Conservation (phyloP, 2,113 vertebrate species). For the Pyrgilauda ruficollis region DNA sequence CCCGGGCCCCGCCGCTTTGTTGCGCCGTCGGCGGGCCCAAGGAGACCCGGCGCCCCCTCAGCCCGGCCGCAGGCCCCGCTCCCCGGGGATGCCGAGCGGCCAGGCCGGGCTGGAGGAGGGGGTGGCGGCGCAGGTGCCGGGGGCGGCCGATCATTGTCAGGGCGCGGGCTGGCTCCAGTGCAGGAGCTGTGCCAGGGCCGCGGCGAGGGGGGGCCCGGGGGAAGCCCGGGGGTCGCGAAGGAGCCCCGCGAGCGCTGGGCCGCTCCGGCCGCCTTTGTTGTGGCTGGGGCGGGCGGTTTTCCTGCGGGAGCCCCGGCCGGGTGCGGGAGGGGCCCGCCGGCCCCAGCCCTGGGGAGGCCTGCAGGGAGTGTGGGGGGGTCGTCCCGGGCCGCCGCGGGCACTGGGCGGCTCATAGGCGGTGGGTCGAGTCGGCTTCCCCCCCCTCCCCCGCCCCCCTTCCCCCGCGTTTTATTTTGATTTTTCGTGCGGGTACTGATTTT, state of each 20-base stretch:
- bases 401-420: not conserved
- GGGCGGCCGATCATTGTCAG: not conserved
- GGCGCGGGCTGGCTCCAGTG: not conserved
- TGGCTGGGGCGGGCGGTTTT: not conserved
- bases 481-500: not conserved
- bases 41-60: not conserved
- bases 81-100: not conserved
- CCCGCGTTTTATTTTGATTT: not conserved
- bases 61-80: not conserved
- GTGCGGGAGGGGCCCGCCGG: not conserved
- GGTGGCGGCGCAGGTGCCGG: not conserved
- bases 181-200: not conserved
- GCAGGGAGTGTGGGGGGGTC: not conserved
- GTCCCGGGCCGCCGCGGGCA: no score
- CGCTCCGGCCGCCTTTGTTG: conserved; percentile 31
- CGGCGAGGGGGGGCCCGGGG: not conserved
- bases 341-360: not conserved
- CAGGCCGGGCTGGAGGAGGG: not conserved
- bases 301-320: not conserved
- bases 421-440: not conserved
- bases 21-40: not conserved
- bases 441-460: rapidly evolving
- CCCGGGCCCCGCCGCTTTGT: not conserved
- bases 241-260: not conserved
- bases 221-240: not conserved